A percentile compares a stretch with the other conserved stretches of the same genome.
phyloP scores from a whole-genome alignment of 1,140 invertebrate species.

The Bicyclus anynana region DNA sequence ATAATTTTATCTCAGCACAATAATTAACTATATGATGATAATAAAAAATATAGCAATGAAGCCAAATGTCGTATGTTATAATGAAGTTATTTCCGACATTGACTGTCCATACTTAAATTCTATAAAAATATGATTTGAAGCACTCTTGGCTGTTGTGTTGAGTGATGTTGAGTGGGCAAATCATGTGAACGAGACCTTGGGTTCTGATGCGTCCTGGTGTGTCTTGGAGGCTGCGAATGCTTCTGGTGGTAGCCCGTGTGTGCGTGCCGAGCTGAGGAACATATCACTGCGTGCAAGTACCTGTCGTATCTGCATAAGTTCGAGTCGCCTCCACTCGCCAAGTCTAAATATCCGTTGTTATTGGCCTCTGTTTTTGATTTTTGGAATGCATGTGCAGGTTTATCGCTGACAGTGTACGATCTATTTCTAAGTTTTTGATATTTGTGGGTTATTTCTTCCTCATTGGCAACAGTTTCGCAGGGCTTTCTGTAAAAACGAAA shows the following conservation, averaged over 20 bases:
- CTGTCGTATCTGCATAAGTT: slow-evolving; percentile 79
- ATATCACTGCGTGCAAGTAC: slow-evolving; percentile 79
- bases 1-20: too few relatives aligned
- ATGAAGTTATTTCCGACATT: too few relatives aligned
- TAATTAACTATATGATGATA: too few relatives aligned
- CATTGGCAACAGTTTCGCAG: slow-evolving; percentile 57
- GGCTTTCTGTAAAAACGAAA: slow-evolving; percentile 65
- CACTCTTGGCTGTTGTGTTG: slow-evolving; percentile 68
- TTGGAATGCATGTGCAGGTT: slow-evolving; percentile 59
- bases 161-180: slow-evolving; percentile 62
- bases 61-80: slow-evolving; percentile 27
- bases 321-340: slow-evolving; percentile 72
- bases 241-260: slow-evolving; percentile 68
- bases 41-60: not conserved
- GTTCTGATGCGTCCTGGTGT: slow-evolving; percentile 35
- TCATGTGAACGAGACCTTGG: slow-evolving; percentile 76
- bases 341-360: slow-evolving; percentile 65
- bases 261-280: slow-evolving; percentile 68
- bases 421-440: slow-evolving; percentile 74
- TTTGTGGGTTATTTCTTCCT: slow-evolving; percentile 60
- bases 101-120: slow-evolving; percentile 45
- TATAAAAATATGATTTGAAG: slow-evolving; percentile 74
- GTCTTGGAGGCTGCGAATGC: slow-evolving; percentile 40
- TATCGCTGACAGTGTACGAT: slow-evolving; percentile 76
- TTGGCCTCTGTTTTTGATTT: slow-evolving; percentile 49